A percentile compares a stretch with the other conserved stretches of the same genome.
These are phyloP conservation scores for Hypomecis punctinalis DNA, from an alignment of 2,888 invertebrate genomes.

Conservation along the genomic window DNA sequence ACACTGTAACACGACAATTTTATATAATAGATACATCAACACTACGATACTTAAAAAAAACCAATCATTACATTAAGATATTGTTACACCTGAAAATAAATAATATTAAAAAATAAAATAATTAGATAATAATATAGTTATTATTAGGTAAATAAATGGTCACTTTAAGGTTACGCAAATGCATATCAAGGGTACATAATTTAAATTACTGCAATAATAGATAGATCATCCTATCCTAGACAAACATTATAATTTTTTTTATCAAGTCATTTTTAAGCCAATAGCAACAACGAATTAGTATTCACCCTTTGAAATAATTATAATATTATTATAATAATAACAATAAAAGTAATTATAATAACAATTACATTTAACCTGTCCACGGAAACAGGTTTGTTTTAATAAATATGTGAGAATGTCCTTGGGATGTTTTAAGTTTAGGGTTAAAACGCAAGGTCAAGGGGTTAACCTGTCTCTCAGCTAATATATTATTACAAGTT, in stretches of 20 bases:
- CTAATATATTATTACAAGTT: background rate
- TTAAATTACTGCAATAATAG: conserved; percentile 4
- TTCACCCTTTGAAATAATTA: conserved; percentile 21
- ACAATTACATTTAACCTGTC: conserved; percentile 25
- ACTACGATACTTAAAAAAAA: too few species aligned
- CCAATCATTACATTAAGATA: too few species aligned
- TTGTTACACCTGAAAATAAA: too few species aligned
- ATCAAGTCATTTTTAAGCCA: background rate
- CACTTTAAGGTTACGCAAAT: too few species aligned
- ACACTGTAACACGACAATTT: too few species aligned
- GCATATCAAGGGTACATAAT: too few species aligned
- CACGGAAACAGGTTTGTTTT: conserved; percentile 19
- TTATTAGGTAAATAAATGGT: too few species aligned
- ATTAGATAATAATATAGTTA: too few species aligned
- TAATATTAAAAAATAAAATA: too few species aligned
- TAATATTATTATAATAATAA: conserved; percentile 11
- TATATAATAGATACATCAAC: too few species aligned
- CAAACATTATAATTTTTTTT: background rate
- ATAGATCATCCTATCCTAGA: conserved; percentile 22
- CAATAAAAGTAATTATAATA: conserved; percentile 11
- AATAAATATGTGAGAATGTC: conserved; percentile 26
- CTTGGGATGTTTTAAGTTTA: conserved; percentile 8
- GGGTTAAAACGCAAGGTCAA: conserved; percentile 16
- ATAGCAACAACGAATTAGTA: conserved; percentile 16
- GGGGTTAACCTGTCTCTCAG: conserved; percentile 6